A percentile compares a stretch with the other conserved stretches of the same genome.
phyloP scores from a whole-genome alignment of 2,888 invertebrate genomes.

The Tholera decimalis region DNA sequence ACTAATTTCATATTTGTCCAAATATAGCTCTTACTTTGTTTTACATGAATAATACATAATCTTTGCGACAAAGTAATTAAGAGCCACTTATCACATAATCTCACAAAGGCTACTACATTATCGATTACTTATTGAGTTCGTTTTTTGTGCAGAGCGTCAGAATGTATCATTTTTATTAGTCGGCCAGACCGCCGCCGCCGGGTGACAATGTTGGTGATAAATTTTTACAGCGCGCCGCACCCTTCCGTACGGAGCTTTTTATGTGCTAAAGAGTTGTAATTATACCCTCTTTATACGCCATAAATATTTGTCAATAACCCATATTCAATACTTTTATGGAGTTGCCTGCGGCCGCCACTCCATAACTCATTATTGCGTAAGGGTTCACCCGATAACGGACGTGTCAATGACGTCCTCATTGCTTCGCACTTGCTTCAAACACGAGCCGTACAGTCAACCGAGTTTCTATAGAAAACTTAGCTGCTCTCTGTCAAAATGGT shows the following conservation, averaged over 20 bases:
- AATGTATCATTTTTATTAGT: conserved; percentile 77
- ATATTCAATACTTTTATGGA: conserved; percentile 89
- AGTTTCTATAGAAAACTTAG: conserved; percentile 3
- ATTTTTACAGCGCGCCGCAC: conserved; percentile 86
- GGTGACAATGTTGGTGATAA: conserved; percentile 85
- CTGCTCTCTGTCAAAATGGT: conserved; percentile 2
- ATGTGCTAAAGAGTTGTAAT: conserved; percentile 91
- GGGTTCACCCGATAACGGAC: conserved; percentile 80
- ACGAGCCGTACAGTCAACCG: conserved; percentile 22
- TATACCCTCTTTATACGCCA: conserved; percentile 90
- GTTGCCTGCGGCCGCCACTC: conserved; percentile 85
- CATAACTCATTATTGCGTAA: conserved; percentile 87
- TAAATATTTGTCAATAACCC: conserved; percentile 91
- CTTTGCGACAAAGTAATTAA: conserved; percentile 11
- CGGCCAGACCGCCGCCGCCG: conserved; percentile 71
- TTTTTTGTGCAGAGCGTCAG: conserved; percentile 65
- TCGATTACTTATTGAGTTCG: conserved; percentile 60
- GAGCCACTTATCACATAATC: conserved; percentile 18
- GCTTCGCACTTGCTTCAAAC: conserved; percentile 68
- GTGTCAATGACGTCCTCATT: conserved; percentile 79
- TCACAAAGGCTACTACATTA: conserved; percentile 43
- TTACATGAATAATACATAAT: conserved; percentile 6
- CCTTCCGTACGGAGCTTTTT: conserved; percentile 87
- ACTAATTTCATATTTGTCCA: no score
- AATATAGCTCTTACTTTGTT: neutral